Conservation (phyloP, 2,113 vertebrate species). For the Paradisaea rubra region DNA sequence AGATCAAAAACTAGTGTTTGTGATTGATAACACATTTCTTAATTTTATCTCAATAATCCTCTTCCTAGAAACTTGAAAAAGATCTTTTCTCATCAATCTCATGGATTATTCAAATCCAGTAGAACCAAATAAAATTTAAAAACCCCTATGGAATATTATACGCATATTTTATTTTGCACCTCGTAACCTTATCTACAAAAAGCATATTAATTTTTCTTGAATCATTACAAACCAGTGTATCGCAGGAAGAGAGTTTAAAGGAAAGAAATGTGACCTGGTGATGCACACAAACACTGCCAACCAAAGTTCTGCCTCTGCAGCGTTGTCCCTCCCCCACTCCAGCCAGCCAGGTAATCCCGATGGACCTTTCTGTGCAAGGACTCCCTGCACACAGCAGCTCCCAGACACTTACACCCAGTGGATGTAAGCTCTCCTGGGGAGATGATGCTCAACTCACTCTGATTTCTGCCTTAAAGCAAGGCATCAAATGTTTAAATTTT, state of each 20-base stretch:
- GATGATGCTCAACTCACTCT: not conserved
- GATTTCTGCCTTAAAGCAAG: not conserved
- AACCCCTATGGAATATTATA: not conserved
- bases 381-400: not conserved
- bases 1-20: not conserved
- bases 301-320: not conserved
- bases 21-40: not conserved
- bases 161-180: not conserved
- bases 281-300: not conserved
- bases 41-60: not conserved
- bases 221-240: not conserved
- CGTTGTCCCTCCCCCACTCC: not conserved
- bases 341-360: not conserved
- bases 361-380: not conserved
- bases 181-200: not conserved
- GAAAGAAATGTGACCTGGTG: not conserved
- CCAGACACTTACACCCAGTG: not conserved
- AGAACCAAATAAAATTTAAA: not conserved
- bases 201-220: not conserved
- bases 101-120: not conserved
- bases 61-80: not conserved
- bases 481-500: not conserved
- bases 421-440: not conserved
- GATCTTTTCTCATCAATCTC: not conserved
- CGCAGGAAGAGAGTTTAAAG: not conserved